phyloP scores from a whole-genome alignment of 1,140 invertebrate genomes.

The Dufourea novaeangliae region DNA sequence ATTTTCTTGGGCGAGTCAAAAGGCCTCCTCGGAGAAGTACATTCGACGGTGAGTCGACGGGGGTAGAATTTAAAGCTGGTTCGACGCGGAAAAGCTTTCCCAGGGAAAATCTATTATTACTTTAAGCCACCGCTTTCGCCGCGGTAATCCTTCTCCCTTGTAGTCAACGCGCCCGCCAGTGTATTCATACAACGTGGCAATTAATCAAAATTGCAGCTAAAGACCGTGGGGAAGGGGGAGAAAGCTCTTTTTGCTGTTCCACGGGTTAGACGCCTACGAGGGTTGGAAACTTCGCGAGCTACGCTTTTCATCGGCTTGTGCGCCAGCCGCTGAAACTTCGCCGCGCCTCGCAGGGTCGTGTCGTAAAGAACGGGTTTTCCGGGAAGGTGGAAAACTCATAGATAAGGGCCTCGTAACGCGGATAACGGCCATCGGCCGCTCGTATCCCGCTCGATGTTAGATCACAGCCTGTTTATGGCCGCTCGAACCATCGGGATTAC shows the following conservation, averaged over 20 bases:
- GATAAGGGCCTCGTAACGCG: constrained; percentile 5
- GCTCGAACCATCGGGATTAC: neutral
- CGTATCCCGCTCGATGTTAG: neutral
- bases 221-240: neutral
- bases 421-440: constrained; percentile 14
- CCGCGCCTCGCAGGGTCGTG: neutral
- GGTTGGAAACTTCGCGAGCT: neutral
- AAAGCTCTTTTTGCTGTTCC: too few relatives aligned
- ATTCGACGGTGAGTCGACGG: neutral
- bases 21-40: neutral
- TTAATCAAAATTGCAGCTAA: constrained; percentile 3
- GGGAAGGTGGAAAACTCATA: constrained; percentile 2
- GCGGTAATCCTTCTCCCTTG: too few relatives aligned
- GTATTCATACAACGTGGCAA: neutral
- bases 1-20: neutral
- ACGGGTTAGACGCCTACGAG: neutral
- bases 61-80: neutral
- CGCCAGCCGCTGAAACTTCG: too few relatives aligned
- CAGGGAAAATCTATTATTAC: neutral
- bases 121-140: too few relatives aligned
- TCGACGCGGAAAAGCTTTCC: neutral
- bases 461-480: constrained; percentile 27
- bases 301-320: neutral
- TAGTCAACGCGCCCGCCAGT: too few relatives aligned
- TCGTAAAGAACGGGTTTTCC: constrained; percentile 15